These are phyloP conservation scores for Regulus satrapa DNA, from an alignment of 2,113 vertebrate species.

Conservation along the genomic window DNA sequence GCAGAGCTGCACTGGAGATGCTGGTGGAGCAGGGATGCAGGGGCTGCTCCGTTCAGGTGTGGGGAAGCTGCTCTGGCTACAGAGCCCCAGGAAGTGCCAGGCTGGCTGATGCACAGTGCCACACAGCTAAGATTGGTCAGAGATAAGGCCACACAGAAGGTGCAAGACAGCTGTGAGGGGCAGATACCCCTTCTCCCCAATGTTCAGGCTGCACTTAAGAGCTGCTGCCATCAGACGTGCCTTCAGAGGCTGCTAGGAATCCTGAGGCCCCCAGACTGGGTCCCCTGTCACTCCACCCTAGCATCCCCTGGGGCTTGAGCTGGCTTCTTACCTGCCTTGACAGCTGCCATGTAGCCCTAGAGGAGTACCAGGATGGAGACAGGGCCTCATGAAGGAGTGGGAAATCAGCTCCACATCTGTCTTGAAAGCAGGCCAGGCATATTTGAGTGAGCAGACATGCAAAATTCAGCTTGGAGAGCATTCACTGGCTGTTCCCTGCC, in stretches of 20 bases:
- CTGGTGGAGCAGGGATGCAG: neutral
- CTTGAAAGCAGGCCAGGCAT: neutral
- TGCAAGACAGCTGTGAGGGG: neutral
- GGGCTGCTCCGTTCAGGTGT: neutral
- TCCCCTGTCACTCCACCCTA: neutral
- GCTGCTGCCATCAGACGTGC: fast-evolving
- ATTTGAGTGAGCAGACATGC: neutral
- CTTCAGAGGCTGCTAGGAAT: neutral
- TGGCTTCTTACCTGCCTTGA: neutral
- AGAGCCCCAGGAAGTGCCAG: neutral
- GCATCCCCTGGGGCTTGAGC: neutral
- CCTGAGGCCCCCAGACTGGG: neutral
- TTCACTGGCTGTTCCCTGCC: neutral
- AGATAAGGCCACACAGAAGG: neutral
- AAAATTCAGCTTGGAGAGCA: neutral
- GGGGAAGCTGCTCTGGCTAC: neutral
- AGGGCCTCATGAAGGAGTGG: neutral
- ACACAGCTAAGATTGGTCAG: neutral
- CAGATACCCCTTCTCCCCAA: neutral
- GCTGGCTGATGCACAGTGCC: neutral
- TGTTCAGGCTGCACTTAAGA: neutral
- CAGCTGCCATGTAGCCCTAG: fast-evolving
- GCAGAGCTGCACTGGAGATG: neutral
- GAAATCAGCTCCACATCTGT: neutral
- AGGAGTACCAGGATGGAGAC: neutral